phyloP scores from a whole-genome alignment of 64 coral and sea anemone genomes.

The Stichodactyla helianthus region DNA sequence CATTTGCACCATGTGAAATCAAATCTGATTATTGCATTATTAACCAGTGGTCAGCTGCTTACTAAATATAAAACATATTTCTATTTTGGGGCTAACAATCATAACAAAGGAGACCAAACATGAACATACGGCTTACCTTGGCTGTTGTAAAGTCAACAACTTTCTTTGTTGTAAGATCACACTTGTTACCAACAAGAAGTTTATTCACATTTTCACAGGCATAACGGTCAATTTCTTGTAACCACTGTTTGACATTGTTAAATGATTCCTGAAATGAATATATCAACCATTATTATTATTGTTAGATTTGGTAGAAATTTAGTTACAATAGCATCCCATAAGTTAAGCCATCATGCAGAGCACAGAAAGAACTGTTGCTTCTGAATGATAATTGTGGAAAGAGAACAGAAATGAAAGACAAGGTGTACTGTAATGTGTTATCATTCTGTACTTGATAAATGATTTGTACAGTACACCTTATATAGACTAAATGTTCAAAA shows the following conservation, averaged over 20 bases:
- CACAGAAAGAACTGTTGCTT: not conserved
- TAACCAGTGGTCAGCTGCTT: not conserved
- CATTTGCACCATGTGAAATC: not conserved
- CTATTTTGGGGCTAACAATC: not conserved
- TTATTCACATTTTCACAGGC: constrained; percentile 99
- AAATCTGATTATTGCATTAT: not conserved
- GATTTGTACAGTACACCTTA: too few relatives aligned
- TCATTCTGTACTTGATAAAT: too few relatives aligned
- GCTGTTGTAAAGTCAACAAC: constrained; percentile 99
- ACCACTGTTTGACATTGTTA: constrained; percentile 99
- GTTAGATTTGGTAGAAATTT: not conserved
- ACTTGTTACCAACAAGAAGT: constrained; percentile 99
- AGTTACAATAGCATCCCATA: too few relatives aligned
- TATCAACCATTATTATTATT: not conserved
- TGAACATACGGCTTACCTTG: constrained; percentile 49
- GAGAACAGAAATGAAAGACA: too few relatives aligned
- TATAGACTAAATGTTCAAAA: too few relatives aligned
- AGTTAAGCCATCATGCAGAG: too few relatives aligned
- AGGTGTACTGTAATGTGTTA: too few relatives aligned
- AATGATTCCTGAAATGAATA: constrained; percentile 76
- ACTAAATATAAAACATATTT: not conserved
- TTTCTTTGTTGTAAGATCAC: constrained; percentile 99
- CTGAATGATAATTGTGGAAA: not conserved
- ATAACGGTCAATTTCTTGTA: constrained; percentile 99
- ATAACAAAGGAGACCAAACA: not conserved